Evolutionary conservation across 1,140 invertebrate genomes (phyloP).

Genomic region (Cryptotermes secundus): DNA sequence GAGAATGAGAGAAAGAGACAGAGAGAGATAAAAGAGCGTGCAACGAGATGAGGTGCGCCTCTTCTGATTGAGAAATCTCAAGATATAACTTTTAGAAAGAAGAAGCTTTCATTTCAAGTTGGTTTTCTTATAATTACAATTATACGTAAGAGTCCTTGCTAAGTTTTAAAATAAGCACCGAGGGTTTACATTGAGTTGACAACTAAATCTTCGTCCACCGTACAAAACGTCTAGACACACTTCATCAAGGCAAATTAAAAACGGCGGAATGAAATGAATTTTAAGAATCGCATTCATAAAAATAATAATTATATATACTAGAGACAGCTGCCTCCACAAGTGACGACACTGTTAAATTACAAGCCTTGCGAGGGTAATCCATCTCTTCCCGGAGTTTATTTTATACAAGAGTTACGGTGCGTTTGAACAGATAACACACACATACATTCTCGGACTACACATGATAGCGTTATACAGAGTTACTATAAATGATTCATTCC

Average conservation of each 20-base stretch:
- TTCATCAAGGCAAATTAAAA: conserved; percentile 15
- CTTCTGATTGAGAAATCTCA: not conserved
- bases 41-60: not conserved
- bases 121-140: conserved; percentile 6
- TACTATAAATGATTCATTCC: no score
- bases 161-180: not conserved
- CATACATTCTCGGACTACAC: not conserved
- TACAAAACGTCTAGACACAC: not conserved
- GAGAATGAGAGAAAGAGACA: not conserved
- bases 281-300: not conserved
- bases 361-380: not conserved
- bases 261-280: not conserved
- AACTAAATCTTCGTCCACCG: not conserved
- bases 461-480: no score
- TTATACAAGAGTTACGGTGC: not conserved
- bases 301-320: not conserved
- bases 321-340: not conserved
- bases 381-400: not conserved
- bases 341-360: not conserved
- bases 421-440: not conserved
- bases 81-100: not conserved
- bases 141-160: not conserved
- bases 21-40: not conserved
- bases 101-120: not conserved
- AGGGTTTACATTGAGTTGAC: not conserved